Evolutionary conservation across 2,797 vertebrate genomes (phyloP).

Genomic region (Mareca penelope): DNA sequence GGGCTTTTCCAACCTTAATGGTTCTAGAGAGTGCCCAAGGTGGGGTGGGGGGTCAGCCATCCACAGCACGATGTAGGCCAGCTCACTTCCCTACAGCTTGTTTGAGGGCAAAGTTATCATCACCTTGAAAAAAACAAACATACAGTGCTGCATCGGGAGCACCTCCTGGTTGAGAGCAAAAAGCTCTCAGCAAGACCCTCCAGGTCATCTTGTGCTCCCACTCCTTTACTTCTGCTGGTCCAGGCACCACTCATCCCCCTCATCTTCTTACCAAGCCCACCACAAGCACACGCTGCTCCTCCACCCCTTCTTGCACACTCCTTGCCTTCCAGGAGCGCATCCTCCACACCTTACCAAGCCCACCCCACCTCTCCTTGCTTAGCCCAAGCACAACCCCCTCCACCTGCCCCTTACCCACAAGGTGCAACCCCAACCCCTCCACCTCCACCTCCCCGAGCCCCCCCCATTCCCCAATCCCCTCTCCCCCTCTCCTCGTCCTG

Average conservation of each 20-base stretch:
- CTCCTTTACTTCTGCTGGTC: neutral
- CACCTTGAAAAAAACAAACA: neutral
- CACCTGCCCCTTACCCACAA: neutral
- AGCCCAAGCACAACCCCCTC: neutral
- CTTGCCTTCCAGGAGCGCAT: neutral
- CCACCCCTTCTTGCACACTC: neutral
- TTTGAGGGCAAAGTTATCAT: neutral
- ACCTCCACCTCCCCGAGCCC: neutral
- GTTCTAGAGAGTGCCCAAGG: accelerated
- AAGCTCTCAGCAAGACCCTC: neutral
- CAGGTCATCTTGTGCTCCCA: neutral
- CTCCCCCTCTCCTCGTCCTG: neutral
- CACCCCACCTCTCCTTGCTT: neutral
- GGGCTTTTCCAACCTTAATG: no score
- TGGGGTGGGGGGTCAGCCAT: no score
- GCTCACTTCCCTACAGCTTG: accelerated
- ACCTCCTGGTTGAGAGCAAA: neutral
- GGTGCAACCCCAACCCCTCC: neutral
- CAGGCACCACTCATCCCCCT: neutral
- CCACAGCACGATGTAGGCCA: no score
- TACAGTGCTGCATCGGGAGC: neutral
- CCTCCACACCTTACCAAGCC: neutral
- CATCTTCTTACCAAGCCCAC: neutral
- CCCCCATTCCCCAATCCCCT: neutral
- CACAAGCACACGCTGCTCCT: no score